A percentile compares a stretch with the other conserved stretches of the same genome.
Conservation (phyloP, 1,140 invertebrate species). For the Belonocnema kinseyi region DNA sequence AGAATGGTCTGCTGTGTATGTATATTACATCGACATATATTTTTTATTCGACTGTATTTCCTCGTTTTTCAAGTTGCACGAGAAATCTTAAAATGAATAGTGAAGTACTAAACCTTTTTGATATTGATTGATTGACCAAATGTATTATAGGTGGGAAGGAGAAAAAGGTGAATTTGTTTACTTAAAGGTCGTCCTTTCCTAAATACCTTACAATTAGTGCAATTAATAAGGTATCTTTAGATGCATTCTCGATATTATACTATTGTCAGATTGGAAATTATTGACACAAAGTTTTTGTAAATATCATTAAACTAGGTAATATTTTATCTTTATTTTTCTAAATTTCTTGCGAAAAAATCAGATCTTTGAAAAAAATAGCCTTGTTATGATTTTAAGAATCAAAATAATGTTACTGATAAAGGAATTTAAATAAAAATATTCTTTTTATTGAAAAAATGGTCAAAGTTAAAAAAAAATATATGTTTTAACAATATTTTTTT, state of each 20-base stretch:
- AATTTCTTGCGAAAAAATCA: no score
- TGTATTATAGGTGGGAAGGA: neutral
- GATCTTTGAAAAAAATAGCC: no score
- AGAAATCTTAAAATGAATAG: neutral
- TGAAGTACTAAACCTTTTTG: neutral
- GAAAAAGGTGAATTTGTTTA: neutral
- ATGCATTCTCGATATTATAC: neutral
- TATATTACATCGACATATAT: slow-evolving; percentile 27
- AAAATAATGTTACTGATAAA: no score
- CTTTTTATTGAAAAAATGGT: no score
- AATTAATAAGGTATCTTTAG: neutral
- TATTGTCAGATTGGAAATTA: neutral
- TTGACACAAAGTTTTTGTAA: no score
- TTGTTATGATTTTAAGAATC: no score
- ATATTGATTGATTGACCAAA: neutral
- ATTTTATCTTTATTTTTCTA: no score
- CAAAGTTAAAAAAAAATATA: no score
- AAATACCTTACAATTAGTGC: neutral
- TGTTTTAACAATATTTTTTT: no score
- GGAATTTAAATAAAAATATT: no score
- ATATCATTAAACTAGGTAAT: no score
- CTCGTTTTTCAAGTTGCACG: slow-evolving; percentile 2
- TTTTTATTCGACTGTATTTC: slow-evolving; percentile 25
- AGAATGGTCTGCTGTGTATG: slow-evolving; percentile 22
- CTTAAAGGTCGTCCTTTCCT: neutral